Evolutionary conservation across 2,113 vertebrate species (phyloP), one percentile per base, ranked within the genome.

Genomic region (Ameiurus melas): DNA sequence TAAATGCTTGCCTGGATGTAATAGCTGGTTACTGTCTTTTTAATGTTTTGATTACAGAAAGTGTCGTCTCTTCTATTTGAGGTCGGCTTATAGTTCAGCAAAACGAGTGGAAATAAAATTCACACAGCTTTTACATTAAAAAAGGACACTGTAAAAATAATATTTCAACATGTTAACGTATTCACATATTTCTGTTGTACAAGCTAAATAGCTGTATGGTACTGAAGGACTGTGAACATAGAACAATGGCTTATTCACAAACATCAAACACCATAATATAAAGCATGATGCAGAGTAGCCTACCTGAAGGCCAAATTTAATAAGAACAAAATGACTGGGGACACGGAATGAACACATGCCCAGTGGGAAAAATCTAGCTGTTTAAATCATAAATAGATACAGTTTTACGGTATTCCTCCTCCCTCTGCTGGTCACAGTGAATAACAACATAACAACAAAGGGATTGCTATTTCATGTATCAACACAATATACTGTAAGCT

Each of bases 361-460:
- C 77, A 87, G 20, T 87, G 51, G 75, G 77, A 14, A 58, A 30
- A 55, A 70, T 62, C 25, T 27, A n/a, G 62, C 47, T 71, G 78
- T 39, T 87, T n/a, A 58, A 22, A 80, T 85, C 79, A 77, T 80
- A 85, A 85, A n/a, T 25, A n/a, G 47, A 17, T 33, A 80, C 6
- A 25, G 13, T 55, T 27, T 89, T 64, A 27, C 91, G 83, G 75
- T 88, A 19, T 36, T 85, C 57, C 91, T 87, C 70, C 83, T 71
- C 75, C 91, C 73, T 70, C 93, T 94, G 90, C 85, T 89, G 92
- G 91, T 64, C 51, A 86, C 64, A 25, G n/a, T n/a, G 36, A 85
- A 53, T 33, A 62, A 27, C 12, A 84, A 88, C 3, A 73, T 33
- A 4, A 36, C 10, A 30, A 3, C 19, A 55, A 16, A 12, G 22